A percentile compares a stretch with the other conserved stretches of the same genome.
Evolutionary conservation across 2,113 vertebrate species (phyloP).

Genomic region (Synodontis membranacea): DNA sequence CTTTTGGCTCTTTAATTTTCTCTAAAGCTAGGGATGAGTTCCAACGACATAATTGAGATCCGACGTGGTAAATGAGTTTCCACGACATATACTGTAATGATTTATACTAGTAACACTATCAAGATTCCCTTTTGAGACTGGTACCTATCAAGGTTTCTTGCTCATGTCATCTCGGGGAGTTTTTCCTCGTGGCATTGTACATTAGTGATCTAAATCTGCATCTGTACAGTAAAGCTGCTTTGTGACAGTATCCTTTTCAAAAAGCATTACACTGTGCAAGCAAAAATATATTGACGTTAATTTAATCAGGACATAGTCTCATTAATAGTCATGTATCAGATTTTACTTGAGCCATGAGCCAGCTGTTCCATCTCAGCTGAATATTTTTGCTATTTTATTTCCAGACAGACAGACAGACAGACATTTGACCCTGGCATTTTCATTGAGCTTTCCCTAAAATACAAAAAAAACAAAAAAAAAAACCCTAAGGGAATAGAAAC

Average conservation of each 20-base stretch:
- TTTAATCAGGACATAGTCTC: neutral
- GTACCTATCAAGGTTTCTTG: neutral
- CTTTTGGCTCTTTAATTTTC: no score
- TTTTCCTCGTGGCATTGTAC: neutral
- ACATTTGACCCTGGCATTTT: constrained; percentile 13
- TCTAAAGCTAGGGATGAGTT: no score
- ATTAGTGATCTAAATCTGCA: neutral
- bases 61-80: no score
- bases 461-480: no score
- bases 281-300: neutral
- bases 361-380: neutral
- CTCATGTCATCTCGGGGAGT: neutral
- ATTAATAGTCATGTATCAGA: neutral
- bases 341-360: neutral
- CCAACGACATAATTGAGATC: no score
- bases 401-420: no score
- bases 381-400: no score
- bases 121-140: neutral
- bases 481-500: constrained; percentile 2
- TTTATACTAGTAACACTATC: neutral
- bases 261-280: neutral
- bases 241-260: neutral
- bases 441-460: neutral
- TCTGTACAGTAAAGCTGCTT: neutral
- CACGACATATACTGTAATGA: no score